phyloP scores from a whole-genome alignment of 2,113 vertebrate genomes.

The Malurus melanocephalus region DNA sequence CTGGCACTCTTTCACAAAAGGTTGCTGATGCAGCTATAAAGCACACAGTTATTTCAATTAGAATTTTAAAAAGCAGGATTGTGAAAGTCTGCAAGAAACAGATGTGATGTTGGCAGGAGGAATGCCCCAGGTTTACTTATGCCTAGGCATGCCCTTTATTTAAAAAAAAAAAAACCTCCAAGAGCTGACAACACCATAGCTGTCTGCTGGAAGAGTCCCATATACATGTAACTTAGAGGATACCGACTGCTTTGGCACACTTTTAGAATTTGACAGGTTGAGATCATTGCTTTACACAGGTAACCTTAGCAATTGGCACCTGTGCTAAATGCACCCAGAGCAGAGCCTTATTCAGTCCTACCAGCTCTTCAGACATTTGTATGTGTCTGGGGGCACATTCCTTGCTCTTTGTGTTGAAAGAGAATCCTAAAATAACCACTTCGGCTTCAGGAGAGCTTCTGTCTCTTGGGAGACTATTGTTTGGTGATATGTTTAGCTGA shows the following conservation, averaged over 20 bases:
- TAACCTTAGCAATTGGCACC: constrained; percentile 56
- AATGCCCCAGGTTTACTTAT: constrained; percentile 55
- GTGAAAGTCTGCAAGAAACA: constrained; percentile 59
- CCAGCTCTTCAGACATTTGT: constrained; percentile 14
- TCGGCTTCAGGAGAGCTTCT: constrained; percentile 56
- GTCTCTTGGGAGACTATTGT: constrained; percentile 63
- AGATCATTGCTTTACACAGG: constrained; percentile 34
- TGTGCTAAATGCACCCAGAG: neutral
- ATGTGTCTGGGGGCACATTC: constrained; percentile 56
- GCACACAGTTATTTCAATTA: constrained; percentile 32
- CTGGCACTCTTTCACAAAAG: neutral
- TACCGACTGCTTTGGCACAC: neutral
- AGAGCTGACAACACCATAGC: constrained; percentile 6
- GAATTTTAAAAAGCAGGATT: constrained; percentile 58
- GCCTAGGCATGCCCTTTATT: constrained; percentile 62
- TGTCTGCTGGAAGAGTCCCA: constrained; percentile 44
- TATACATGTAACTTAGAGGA: neutral
- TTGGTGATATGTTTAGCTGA: constrained; percentile 56
- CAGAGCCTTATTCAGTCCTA: constrained; percentile 1
- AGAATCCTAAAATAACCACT: constrained; percentile 49
- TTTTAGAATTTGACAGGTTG: constrained; percentile 1
- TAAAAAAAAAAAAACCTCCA: neutral
- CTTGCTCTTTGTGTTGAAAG: constrained; percentile 45
- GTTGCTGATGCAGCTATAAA: constrained; percentile 46
- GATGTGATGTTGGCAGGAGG: constrained; percentile 56